Evolutionary conservation across 2,113 vertebrate genomes (phyloP), one percentile per base, ranked within the genome.

Genomic region (Orthonyx spaldingii): DNA sequence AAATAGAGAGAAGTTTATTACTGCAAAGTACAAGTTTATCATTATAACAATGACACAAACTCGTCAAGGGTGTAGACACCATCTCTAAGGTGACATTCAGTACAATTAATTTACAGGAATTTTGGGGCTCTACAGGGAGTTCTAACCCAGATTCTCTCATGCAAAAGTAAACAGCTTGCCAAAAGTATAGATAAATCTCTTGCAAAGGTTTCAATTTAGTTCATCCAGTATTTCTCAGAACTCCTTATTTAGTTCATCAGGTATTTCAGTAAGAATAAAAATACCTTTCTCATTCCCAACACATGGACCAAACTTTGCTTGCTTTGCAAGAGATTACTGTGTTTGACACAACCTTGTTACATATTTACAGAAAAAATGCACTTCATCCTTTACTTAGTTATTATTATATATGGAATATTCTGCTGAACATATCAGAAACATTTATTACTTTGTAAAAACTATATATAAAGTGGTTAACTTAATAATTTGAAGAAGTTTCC

Each of bases 41-140:
- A 74, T 84, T 90, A 52, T 89, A 96, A 89, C 52, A 90, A 79
- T 72, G 83, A 93, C 79, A 96, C 42, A 93, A 90, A 75, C 39
- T 92, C 21, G 20, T 77, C 56, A 69, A 78, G 61, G 37, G 61
- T 89, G 60, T 92, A 96, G 96, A 84, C 49, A 84, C 11, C 56
- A 81, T 61, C 80, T 82, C 52, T 57, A 39, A 86, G 89, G 23
- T 71, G 72, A 71, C 69, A 89, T 92, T 90, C 87, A 75, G 76
- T 71, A 57, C 64, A 93, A 57, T 0, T 61, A 57, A 77, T 91
- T 94, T 94, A 91, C 27, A 94, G 35, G 57, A 90, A 79, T 47
- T 74, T 71, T 46, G 39, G 44, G 41, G 53, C n/a, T 92, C 60
- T 76, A 68, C 35, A 68, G 60, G 56, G 60, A 94, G 16, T 64